These are phyloP conservation scores for Melinaea marsaeus DNA, from an alignment of 2,888 invertebrate species.

Conservation along the genomic window DNA sequence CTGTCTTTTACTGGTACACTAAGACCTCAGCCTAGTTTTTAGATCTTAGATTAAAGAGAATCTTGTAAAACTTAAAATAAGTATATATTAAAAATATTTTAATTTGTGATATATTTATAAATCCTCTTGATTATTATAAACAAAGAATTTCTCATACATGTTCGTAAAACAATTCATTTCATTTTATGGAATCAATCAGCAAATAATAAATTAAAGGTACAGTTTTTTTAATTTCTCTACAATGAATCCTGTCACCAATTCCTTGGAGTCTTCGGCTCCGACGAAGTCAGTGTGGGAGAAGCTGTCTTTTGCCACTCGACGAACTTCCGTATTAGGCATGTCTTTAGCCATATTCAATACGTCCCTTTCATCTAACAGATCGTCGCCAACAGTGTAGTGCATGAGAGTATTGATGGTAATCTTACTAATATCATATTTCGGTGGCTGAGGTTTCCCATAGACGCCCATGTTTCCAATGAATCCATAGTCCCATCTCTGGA, in stretches of 20 bases:
- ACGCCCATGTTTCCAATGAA: conserved; percentile 26
- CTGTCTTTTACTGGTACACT: too few relatives aligned
- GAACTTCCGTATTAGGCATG: conserved; percentile 31
- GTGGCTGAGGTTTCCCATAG: conserved; percentile 32
- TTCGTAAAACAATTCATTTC: neutral
- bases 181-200: neutral
- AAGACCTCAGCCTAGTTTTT: too few relatives aligned
- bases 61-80: too few relatives aligned
- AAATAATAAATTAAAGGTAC: conserved; percentile 10
- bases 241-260: conserved; percentile 33
- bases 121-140: too few relatives aligned
- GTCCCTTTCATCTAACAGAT: conserved; percentile 34
- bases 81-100: too few relatives aligned
- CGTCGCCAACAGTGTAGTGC: conserved; percentile 36
- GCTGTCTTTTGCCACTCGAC: conserved; percentile 30
- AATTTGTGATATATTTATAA: too few relatives aligned
- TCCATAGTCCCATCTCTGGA: conserved; percentile 37
- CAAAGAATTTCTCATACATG: neutral
- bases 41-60: too few relatives aligned
- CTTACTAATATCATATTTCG: conserved; percentile 31
- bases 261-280: conserved; percentile 27
- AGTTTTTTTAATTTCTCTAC: conserved; percentile 28
- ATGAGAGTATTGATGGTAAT: conserved; percentile 33
- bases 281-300: conserved; percentile 37
- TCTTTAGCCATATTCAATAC: conserved; percentile 34